Evolutionary conservation across 2,113 vertebrate genomes (phyloP), one percentile per base, ranked within the genome.

Genomic region (Mesitornis unicolor): DNA sequence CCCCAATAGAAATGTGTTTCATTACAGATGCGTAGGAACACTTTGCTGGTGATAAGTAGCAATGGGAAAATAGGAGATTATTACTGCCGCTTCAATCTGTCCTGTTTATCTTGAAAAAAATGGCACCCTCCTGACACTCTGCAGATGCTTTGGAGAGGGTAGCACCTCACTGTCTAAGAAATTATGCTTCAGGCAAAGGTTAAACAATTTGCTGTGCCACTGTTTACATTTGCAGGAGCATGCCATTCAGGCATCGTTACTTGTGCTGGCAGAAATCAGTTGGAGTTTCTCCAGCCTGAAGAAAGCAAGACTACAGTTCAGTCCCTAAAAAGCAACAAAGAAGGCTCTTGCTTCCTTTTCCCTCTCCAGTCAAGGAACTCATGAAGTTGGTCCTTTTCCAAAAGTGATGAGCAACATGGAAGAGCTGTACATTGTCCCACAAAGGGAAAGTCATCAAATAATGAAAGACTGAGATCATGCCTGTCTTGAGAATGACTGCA

Each of bases 371-470:
- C 53, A 95, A 96, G 84, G 76, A 95, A 88, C 84, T 90, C 76
- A 42, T 69, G 25, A 68, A 89, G 90, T 40, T 82, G 94, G 43
- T 84, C 60, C 24, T 74, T 93, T 93, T 87, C 67, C 71, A 94
- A 79, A 87, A 96, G 35, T 11, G 53, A 95, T 84, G 89, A 97
- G 82, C 95, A 95, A 89, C 69, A 60, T 70, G 90, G 95, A 93
- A 97, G 95, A 94, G 93, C 42, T 70, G 69, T 81, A 56, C 9
- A 1, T 76, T 80, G 28, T 92, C 82, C 84, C 80, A 69, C 61
- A 87, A 95, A 87, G 51, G 78, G 68, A 91, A 96, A 91, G 83
- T 85, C 75, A 78, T 88, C 59, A 90, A 97, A 84, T 90, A 85
- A 86, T 35, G 85, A 61, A 89, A 68, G 61, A 68, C 64, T 94